Percentiles rank a stretch among this genome's conserved stretches.
Conservation (phyloP, 2,113 vertebrate species). For the Microtus richardsoni region DNA sequence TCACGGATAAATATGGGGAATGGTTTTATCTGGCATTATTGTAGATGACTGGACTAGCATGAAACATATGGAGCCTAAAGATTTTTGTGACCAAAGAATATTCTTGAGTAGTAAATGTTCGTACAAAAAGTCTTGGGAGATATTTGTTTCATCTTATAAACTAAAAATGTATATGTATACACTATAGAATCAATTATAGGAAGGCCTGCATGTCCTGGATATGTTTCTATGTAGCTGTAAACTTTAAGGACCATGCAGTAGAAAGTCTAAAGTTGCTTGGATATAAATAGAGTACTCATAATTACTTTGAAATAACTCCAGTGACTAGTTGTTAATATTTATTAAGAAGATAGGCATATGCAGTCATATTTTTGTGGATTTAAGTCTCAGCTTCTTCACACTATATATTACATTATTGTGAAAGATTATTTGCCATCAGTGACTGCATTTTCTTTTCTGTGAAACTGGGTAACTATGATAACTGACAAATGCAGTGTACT, state of each 20-base stretch:
- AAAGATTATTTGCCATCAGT: background rate
- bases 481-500: background rate
- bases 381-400: background rate
- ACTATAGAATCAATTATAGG: background rate
- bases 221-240: background rate
- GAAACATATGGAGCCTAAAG: background rate
- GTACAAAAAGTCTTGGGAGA: background rate
- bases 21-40: background rate
- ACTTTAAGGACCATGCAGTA: background rate
- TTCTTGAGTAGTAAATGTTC: background rate
- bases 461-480: background rate
- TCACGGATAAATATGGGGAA: background rate
- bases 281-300: background rate
- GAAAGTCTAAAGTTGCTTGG: background rate
- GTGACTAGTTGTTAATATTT: background rate
- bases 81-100: background rate
- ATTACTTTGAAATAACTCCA: background rate
- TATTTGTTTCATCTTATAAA: background rate
- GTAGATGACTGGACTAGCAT: background rate
- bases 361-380: background rate
- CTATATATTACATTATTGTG: background rate
- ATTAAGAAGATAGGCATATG: background rate
- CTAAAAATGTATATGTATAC: background rate
- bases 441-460: background rate
- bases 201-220: background rate